These are phyloP conservation scores for Zaprionus tsacasi DNA, from an alignment of 1,140 invertebrate genomes.

Conservation along the genomic window DNA sequence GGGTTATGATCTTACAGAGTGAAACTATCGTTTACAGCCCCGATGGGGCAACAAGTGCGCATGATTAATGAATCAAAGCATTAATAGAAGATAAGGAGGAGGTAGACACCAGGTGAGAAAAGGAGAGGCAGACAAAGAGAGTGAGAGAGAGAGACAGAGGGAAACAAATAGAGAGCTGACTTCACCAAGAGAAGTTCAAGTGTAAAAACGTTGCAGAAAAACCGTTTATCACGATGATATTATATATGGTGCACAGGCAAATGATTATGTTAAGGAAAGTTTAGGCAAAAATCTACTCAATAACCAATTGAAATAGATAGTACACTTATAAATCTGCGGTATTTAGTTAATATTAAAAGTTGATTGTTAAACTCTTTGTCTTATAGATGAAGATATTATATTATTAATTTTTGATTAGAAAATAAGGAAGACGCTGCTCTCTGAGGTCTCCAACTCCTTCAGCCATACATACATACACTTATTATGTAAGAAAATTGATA, in stretches of 20 bases:
- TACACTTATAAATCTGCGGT: not conserved
- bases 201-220: not conserved
- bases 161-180: not conserved
- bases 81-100: not conserved
- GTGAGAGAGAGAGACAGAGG: not conserved
- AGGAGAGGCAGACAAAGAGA: not conserved
- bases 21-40: conserved; percentile 25
- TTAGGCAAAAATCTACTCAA: not conserved
- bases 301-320: not conserved
- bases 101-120: too few relatives aligned
- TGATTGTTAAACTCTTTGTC: too few relatives aligned
- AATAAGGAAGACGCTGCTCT: too few relatives aligned
- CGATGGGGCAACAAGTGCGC: conserved; percentile 26
- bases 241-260: not conserved
- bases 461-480: too few relatives aligned
- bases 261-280: not conserved
- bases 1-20: conserved; percentile 17
- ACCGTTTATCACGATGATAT: not conserved
- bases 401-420: too few relatives aligned
- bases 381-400: too few relatives aligned
- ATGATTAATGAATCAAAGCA: conserved; percentile 43
- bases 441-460: too few relatives aligned
- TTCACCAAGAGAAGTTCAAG: not conserved
- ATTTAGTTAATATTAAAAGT: too few relatives aligned
- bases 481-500: too few relatives aligned